Percentiles rank a stretch among this genome's conserved stretches.
Conservation (phyloP, 2,113 vertebrate genomes). For the Lepus timidus region DNA sequence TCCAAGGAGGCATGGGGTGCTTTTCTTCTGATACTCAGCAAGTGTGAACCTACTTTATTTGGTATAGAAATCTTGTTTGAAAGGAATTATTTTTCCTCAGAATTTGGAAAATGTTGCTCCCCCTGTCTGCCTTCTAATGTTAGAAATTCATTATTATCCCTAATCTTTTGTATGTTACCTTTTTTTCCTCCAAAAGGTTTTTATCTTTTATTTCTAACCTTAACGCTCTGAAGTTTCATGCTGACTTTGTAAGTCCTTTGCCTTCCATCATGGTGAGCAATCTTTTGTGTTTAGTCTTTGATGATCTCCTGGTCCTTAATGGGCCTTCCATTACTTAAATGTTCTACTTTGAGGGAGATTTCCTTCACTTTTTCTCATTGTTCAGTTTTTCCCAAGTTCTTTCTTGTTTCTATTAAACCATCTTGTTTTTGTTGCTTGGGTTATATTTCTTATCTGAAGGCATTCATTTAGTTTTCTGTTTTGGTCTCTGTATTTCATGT, state of each 20-base stretch:
- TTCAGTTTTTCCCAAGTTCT: neutral
- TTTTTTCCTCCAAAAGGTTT: neutral
- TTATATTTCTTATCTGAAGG: neutral
- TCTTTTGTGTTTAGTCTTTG: neutral
- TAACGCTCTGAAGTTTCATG: neutral
- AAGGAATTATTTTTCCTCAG: neutral
- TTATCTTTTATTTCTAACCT: neutral
- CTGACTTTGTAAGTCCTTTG: neutral
- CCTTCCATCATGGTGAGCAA: neutral
- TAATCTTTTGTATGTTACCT: neutral
- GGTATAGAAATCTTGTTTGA: neutral
- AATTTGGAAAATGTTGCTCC: neutral
- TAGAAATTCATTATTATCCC: neutral
- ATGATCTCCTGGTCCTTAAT: neutral
- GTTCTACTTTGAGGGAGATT: neutral
- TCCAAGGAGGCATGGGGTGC: neutral
- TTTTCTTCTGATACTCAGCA: neutral
- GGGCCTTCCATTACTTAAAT: neutral
- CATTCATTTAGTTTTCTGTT: neutral
- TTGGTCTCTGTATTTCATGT: neutral
- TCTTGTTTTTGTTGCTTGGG: neutral
- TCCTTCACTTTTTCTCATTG: neutral
- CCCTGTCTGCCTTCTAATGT: neutral
- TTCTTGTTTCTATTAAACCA: neutral
- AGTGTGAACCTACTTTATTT: neutral